Base-by-base conservation (phyloP, 2,113 vertebrate genomes). In the Heloderma charlesbogerti region DNA sequence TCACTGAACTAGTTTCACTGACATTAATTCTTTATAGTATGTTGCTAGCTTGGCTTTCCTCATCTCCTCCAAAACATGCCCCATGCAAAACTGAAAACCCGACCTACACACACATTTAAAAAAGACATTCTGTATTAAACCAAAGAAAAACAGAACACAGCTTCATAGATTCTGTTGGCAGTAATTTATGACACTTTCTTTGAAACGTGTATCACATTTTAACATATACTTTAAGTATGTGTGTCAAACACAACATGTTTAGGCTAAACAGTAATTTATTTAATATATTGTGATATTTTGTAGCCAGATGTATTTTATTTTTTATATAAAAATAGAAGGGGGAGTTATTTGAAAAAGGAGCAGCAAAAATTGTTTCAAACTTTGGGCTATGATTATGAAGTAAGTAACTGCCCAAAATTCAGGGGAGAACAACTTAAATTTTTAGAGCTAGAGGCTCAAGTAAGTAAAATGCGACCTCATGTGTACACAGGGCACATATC, bases 401-500 rank as follows among this genome's bases (percentile, higher is more conserved):
- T 93, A 67, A 75, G 80, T 90, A 90, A 79, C 91, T 92, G 92
- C 82, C 85, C 81, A 94, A 94, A 90, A 91, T 51, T 0, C 71
- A 66, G 94, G 88, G 51, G 87, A 94, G 93, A 93, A 96, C 4
- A 91, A 91, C 94, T 95, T 87, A 91, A 92, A 93, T 66, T 79
- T 66, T 93, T 92, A 94, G 94, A 71, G 80, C 92, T 96, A 84
- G 72, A 91, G 94, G 93, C 91, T 90, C 81, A 96, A 94, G 37
- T 0, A 79, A 97, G 96, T 91, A 93, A 92, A 93, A 95, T 43
- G 88, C 95, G 96, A 94, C 91, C 69, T 79, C 95, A 86, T 92
- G 95, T 95, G 96, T 89, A 94, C 96, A 91, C 95, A 94, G 96
- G 94, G 95, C 92, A 93, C 95, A 91, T 92, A 57, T 95, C 85